Percentiles rank a stretch among this genome's conserved stretches.
Conservation (phyloP, 2,797 vertebrate genomes). For the Euthynnus affinis region DNA sequence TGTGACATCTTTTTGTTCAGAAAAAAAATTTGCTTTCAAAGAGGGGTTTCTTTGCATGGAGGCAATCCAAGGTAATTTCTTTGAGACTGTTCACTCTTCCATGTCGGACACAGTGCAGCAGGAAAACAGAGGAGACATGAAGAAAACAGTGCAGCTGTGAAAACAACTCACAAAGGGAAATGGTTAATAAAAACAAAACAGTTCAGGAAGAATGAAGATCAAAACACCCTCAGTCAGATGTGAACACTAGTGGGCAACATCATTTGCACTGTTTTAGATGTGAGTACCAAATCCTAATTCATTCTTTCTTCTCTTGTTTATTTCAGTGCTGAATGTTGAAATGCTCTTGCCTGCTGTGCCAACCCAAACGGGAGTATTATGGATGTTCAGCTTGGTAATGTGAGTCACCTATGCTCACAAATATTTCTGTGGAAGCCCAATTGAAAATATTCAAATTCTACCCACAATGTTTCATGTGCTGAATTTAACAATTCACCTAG, state of each 20-base stretch:
- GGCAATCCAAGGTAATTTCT: conserved; percentile 52
- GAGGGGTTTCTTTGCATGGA: conserved; percentile 21
- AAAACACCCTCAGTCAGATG: conserved; percentile 43
- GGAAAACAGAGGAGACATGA: conserved; percentile 27
- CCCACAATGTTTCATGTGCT: conserved; percentile 45
- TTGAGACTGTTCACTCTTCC: conserved; percentile 34
- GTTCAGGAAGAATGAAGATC: conserved; percentile 33
- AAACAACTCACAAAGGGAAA: conserved; percentile 55
- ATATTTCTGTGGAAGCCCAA: conserved; percentile 35
- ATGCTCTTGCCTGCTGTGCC: conserved; percentile 21
- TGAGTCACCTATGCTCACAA: conserved; percentile 22
- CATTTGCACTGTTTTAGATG: conserved; percentile 23
- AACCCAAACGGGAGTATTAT: conserved; percentile 13
- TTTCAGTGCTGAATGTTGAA: conserved; percentile 29
- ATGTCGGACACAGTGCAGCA: conserved; percentile 34
- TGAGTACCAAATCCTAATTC: conserved; percentile 5
- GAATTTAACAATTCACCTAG: conserved; percentile 49
- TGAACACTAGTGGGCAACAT: conserved; percentile 32
- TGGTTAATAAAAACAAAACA: conserved; percentile 57
- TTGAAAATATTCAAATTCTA: conserved; percentile 54
- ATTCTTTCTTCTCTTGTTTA: conserved; percentile 36
- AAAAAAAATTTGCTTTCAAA: conserved; percentile 22
- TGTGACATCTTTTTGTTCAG: conserved; percentile 29
- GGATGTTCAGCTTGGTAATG: conserved; percentile 44
- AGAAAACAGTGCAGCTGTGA: conserved; percentile 45